Percentiles rank a stretch among this genome's conserved stretches.
phyloP scores from a whole-genome alignment of 2,113 vertebrate genomes.

The Triplophysa tibetana region DNA sequence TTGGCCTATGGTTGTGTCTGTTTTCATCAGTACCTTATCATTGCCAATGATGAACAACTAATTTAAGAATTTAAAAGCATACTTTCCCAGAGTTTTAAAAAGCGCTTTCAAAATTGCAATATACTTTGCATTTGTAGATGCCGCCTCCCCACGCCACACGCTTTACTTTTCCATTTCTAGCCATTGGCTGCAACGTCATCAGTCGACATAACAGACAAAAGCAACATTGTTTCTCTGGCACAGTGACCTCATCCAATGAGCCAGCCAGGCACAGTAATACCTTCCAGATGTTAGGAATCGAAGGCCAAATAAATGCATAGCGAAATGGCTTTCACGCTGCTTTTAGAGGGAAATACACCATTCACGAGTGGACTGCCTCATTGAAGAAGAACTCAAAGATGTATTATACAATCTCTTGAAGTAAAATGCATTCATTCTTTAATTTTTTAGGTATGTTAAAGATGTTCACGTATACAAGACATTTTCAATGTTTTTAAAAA shows the following conservation, averaged over 20 bases:
- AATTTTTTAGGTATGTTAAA: too few relatives aligned
- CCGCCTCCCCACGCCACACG: slow-evolving; percentile 2
- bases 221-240: slow-evolving; percentile 57
- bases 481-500: too few relatives aligned
- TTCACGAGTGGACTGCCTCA: slow-evolving; percentile 13
- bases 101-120: neutral
- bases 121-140: neutral
- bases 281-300: slow-evolving; percentile 69
- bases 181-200: slow-evolving; percentile 46
- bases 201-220: slow-evolving; percentile 55
- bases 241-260: slow-evolving; percentile 63
- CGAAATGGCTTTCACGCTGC: slow-evolving; percentile 16
- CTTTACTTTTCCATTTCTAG: slow-evolving; percentile 38
- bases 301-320: slow-evolving; percentile 49
- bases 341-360: slow-evolving; percentile 45
- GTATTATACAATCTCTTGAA: too few relatives aligned
- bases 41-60: too few relatives aligned
- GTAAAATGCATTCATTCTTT: too few relatives aligned
- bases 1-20: neutral
- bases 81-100: neutral
- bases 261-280: slow-evolving; percentile 63
- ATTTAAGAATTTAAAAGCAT: neutral
- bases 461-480: too few relatives aligned
- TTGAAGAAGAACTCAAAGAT: neutral
- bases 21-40: neutral